Base-by-base conservation (phyloP, 2,797 vertebrate genomes). In the Gallirallus australis region DNA sequence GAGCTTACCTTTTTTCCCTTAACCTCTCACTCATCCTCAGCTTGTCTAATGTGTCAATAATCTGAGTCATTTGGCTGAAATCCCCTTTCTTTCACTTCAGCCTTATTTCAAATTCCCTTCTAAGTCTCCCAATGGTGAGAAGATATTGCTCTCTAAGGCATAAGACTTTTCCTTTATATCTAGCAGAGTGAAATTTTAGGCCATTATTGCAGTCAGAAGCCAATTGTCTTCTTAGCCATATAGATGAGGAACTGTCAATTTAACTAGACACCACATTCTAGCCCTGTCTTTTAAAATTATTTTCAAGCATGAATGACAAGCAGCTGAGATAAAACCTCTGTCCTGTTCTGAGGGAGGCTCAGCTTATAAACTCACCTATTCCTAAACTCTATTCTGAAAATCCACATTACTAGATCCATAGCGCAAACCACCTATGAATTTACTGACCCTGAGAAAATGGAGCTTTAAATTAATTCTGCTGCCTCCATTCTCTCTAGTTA, bases 221-320 rank as follows among this genome's bases (percentile, higher is more conserved):
- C 73, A 77, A 19, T 37, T 65, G 71, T 95, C 59, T 84, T 95
- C 87, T 82, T 13, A 12, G 90, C 47, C 19, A 31, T 7, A 48
- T 15, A 87, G 91, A 94, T 84, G 60, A 79, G 71, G 82, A 95
- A 79, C 69, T 76, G 39, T 54, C 59, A 78, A 68, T 18, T 35
- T 60, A 77, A 64, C 82, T 61, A 39, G 23, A 66, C 20, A 86
- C 64, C 91, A 93, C 45, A 7, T 64, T 77, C 84, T 61, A 94
- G 24, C 21, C 15, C 3, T 56, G 12, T 40, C 27, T 75, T 88
- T 86, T 64, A n/a, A 81, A 82, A 86, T 78, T 90, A 60, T 82
- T 70, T 96, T 96, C 83, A 70, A 90, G 30, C 24, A 10, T 25
- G n/a, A 93, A 12, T 25, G 1, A 40, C 75, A 93, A 92, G 52